These are phyloP conservation scores for Melinopterus prodromus DNA, from an alignment of 2,888 invertebrate genomes.

Conservation along the genomic window DNA sequence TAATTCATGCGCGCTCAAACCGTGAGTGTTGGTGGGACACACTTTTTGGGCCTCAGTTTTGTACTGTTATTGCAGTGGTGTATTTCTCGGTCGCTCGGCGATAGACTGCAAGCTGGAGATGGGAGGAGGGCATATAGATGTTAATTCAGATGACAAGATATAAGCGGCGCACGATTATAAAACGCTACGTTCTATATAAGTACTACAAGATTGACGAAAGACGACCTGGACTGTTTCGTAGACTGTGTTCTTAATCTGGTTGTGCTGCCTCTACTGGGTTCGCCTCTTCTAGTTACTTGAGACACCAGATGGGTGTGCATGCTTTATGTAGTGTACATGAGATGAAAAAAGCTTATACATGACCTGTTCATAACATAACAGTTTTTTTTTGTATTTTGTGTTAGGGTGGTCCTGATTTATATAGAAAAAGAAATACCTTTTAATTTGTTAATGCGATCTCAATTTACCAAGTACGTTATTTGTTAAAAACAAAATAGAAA, in stretches of 20 bases:
- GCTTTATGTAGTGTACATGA: background rate
- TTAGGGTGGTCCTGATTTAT: no score
- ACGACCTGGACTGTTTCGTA: background rate
- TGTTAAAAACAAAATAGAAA: no score
- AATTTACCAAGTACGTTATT: no score
- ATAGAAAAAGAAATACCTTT: no score
- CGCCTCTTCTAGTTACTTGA: slow-evolving; percentile 12
- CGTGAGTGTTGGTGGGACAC: slow-evolving; percentile 56
- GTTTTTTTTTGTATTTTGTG: no score
- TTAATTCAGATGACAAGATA: slow-evolving; percentile 16
- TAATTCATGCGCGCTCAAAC: slow-evolving; percentile 56
- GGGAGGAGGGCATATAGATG: slow-evolving; percentile 6
- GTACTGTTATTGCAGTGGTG: slow-evolving; percentile 48
- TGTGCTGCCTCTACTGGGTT: background rate
- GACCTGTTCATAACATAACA: background rate
- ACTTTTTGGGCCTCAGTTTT: slow-evolving; percentile 49
- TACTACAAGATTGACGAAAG: slow-evolving; percentile 9
- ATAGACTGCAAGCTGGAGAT: background rate
- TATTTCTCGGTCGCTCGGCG: slow-evolving; percentile 23
- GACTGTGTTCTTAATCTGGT: background rate
- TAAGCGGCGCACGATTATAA: background rate
- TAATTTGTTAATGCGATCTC: no score
- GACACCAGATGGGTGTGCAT: slow-evolving; percentile 11
- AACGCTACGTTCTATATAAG: slow-evolving; percentile 1
- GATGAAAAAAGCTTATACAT: background rate